A percentile compares a stretch with the other conserved stretches of the same genome.
Evolutionary conservation across 2,797 vertebrate genomes (phyloP).

Genomic region (Parauchenoglanis ngamensis): DNA sequence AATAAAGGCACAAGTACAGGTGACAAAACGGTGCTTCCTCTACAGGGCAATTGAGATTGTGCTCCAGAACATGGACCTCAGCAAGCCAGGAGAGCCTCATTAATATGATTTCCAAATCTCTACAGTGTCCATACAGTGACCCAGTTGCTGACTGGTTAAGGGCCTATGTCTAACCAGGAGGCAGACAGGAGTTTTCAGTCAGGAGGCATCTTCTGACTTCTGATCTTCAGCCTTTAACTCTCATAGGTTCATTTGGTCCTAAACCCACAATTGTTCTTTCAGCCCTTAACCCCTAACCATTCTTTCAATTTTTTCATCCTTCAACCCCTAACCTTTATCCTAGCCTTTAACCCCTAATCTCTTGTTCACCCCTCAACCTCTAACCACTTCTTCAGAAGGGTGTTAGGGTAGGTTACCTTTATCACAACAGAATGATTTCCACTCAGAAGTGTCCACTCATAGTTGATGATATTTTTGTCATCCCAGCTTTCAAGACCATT

Average conservation of each 20-base stretch:
- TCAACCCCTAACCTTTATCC: neutral
- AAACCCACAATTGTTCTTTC: too few relatives aligned
- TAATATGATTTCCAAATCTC: neutral
- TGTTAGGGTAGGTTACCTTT: constrained; percentile 70
- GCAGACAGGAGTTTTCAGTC: neutral
- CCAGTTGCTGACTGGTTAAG: neutral
- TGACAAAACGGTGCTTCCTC: neutral
- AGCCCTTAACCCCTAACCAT: too few relatives aligned
- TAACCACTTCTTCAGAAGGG: too few relatives aligned
- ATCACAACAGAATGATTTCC: constrained; percentile 62
- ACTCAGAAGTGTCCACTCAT: constrained; percentile 75
- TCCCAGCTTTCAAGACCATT: constrained; percentile 79
- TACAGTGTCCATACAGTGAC: neutral
- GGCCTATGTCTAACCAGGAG: neutral
- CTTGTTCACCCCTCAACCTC: neutral
- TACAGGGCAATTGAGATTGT: too few relatives aligned
- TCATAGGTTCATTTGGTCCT: neutral
- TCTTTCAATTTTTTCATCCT: too few relatives aligned
- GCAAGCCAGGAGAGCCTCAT: neutral
- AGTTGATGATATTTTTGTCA: constrained; percentile 68
- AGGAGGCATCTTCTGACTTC: neutral
- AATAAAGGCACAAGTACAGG: neutral
- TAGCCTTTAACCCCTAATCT: neutral
- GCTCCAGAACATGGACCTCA: too few relatives aligned
- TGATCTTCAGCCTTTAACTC: neutral